Percentiles rank a stretch among this genome's conserved stretches.
Evolutionary conservation across 1,140 invertebrate genomes (phyloP).

Genomic region (Matsumurasca onukii): DNA sequence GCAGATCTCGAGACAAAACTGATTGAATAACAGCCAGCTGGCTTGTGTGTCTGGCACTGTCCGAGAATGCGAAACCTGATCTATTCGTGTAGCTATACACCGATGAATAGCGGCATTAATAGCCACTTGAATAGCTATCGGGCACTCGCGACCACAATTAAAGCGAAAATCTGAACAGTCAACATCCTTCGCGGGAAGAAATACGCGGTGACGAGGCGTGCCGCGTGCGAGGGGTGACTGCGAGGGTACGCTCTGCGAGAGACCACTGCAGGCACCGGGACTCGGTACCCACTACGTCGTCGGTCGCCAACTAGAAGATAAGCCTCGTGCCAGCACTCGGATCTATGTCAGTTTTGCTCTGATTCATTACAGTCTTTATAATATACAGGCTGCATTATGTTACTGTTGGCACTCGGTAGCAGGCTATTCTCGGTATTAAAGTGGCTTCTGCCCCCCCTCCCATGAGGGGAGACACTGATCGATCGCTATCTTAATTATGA

Average conservation of each 20-base stretch:
- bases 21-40: slow-evolving; percentile 24
- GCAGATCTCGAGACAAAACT: slow-evolving; percentile 5
- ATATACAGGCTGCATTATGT: slow-evolving; percentile 25
- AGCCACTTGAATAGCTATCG: slow-evolving; percentile 16
- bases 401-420: neutral
- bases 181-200: slow-evolving; percentile 20
- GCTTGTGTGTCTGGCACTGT: neutral
- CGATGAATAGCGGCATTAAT: slow-evolving; percentile 23
- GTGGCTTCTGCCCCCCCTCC: neutral
- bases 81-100: slow-evolving; percentile 26
- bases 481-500: slow-evolving; percentile 13
- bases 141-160: neutral
- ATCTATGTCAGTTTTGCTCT: slow-evolving; percentile 3
- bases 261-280: too few relatives aligned
- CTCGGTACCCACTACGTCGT: too few relatives aligned
- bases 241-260: too few relatives aligned
- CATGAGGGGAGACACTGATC: slow-evolving; percentile 11
- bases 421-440: slow-evolving; percentile 9
- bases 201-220: neutral
- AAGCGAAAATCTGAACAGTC: neutral
- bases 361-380: slow-evolving; percentile 15
- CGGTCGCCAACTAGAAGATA: slow-evolving; percentile 13
- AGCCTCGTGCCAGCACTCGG: slow-evolving; percentile 7
- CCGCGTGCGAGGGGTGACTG: neutral
- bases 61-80: slow-evolving; percentile 19